These are phyloP conservation scores for Myiopsitta monachus DNA, from an alignment of 2,113 vertebrate species.

Conservation along the genomic window DNA sequence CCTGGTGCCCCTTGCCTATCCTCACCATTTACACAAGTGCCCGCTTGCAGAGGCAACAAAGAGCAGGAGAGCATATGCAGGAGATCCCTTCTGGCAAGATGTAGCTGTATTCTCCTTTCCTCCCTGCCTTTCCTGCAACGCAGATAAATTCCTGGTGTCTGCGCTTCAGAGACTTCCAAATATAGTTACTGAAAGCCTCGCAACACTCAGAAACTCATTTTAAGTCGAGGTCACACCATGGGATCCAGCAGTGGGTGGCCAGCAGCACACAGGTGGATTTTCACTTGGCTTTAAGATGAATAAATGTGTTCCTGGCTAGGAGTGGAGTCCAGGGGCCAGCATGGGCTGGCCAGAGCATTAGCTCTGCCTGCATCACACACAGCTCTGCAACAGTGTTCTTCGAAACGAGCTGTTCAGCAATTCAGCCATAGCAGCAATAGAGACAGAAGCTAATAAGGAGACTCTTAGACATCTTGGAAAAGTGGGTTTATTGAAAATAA, in stretches of 20 bases:
- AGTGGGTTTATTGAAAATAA: neutral
- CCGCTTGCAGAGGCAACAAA: neutral
- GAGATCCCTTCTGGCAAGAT: neutral
- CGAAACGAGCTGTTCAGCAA: neutral
- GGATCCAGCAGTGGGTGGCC: neutral
- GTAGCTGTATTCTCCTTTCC: neutral
- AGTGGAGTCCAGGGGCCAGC: neutral
- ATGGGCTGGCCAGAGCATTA: neutral
- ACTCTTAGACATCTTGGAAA: neutral
- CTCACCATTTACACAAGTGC: neutral
- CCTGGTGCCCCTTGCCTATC: neutral
- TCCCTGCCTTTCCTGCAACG: neutral
- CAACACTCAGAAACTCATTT: neutral
- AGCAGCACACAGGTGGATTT: accelerated
- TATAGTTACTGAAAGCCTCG: neutral
- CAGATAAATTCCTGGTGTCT: neutral
- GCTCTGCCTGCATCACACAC: neutral
- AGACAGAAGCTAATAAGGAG: neutral
- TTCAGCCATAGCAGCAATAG: neutral
- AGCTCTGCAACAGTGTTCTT: neutral
- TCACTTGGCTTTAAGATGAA: neutral
- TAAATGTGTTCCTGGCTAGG: neutral
- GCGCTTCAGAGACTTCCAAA: neutral
- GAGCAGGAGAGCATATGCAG: neutral
- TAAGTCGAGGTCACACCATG: neutral